Evolutionary conservation across 2,888 invertebrate species (phyloP), one percentile per base, ranked within the genome.

Genomic region (Chymomyza amoena): DNA sequence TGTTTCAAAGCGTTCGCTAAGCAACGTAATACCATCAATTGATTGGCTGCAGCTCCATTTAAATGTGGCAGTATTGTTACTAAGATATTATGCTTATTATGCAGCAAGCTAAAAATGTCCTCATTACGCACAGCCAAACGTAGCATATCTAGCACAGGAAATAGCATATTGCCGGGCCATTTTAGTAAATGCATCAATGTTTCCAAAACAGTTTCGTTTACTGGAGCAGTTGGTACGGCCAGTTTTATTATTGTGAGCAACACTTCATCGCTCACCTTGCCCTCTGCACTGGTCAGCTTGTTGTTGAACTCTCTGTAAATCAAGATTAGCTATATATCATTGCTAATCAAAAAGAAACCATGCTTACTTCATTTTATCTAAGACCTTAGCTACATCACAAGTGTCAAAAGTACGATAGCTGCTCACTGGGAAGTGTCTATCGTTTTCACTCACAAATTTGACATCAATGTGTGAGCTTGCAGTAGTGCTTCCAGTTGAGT

Each of bases 111-210:
- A 76, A 94, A 94, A 6, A 96, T 93, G 4, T 93, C 92, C 84
- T 94, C 93, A 76, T 95, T 95, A 60, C 96, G 94, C 52, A 98
- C 94, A 0, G 96, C 96, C 87, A 98, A 92, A 77, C 99, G 94
- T 15, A 97, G 93, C 6, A 98, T 93, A 89, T 99, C 99, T 79
- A 99, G 92, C 6, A 96, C 96, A 0, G 99, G 99, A 89, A 98
- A 98, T 1, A 98, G 93, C 75, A 95, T 93, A 88, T 96, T 96
- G 93, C 74, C 91, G 78, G 93, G 91, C 91, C 90, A 91, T 64
- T 86, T 79, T 1, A 90, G 66, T 25, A 91, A 68, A 69, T 89
- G 77, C 20, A 80, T 82, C 4, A 91, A 64, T 0, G 89, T 90
- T 68, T 90, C 91, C 61, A 91, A 74, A 2, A 93, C 93, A 75